A percentile compares a stretch with the other conserved stretches of the same genome.
Conservation (phyloP, 2,797 vertebrate species). For the Uromys caudimaculatus region DNA sequence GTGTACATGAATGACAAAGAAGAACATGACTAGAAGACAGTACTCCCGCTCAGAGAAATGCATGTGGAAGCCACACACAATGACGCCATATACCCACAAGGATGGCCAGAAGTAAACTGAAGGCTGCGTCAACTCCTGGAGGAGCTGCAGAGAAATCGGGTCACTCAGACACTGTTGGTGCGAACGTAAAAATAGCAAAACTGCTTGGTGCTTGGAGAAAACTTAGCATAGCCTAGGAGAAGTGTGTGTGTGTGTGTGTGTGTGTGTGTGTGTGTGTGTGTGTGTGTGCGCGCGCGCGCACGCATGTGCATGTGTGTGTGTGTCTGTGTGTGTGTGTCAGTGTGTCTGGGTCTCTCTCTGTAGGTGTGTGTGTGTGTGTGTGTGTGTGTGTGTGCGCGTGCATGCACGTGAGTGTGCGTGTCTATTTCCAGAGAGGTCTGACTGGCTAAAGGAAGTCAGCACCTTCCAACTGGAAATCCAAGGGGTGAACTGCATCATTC, state of each 20-base stretch:
- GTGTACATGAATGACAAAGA: not conserved
- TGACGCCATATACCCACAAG: accelerated
- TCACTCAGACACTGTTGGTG: not conserved
- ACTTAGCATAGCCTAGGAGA: not conserved
- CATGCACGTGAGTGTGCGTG: too few relatives aligned
- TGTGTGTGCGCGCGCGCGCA: too few relatives aligned
- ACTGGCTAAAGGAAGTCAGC: not conserved
- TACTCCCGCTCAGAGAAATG: not conserved
- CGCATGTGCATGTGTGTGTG: not conserved
- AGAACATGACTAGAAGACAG: not conserved
- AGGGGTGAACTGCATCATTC: not conserved
- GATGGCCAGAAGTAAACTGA: not conserved
- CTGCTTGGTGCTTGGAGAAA: too few relatives aligned
- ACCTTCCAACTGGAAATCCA: not conserved
- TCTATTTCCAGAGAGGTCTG: not conserved
- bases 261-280: not conserved
- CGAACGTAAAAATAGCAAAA: not conserved
- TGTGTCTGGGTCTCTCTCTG: not conserved
- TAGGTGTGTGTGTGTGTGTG: not conserved
- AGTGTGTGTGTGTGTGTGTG: not conserved
- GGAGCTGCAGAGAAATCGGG: not conserved
- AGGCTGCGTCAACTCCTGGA: not conserved
- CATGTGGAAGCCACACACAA: not conserved
- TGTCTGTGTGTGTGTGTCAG: not conserved
- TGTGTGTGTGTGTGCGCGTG: not conserved